Evolutionary conservation across 2,888 invertebrate species (phyloP).

Genomic region (Spilarctia lutea): DNA sequence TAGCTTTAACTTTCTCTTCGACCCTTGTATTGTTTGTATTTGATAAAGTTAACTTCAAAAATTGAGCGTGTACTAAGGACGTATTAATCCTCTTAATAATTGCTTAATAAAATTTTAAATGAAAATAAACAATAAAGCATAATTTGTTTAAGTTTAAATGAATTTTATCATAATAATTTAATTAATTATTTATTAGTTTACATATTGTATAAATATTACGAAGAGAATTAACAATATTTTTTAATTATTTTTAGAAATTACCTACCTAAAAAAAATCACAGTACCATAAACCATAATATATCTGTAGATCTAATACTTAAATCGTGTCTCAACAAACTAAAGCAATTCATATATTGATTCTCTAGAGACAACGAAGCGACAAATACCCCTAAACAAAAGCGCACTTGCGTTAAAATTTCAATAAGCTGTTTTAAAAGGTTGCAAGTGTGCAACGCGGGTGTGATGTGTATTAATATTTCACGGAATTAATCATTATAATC

Average conservation of each 20-base stretch:
- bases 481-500: constrained; percentile 87
- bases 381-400: constrained; percentile 71
- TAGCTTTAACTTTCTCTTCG: neutral
- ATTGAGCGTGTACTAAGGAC: too few relatives aligned
- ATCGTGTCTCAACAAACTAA: neutral
- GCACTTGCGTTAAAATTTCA: constrained; percentile 77
- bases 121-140: neutral
- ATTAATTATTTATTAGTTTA: too few relatives aligned
- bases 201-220: too few relatives aligned
- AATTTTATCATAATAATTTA: neutral
- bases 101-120: too few relatives aligned
- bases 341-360: constrained; percentile 16
- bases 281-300: too few relatives aligned
- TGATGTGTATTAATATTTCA: constrained; percentile 85
- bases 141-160: neutral
- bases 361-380: constrained; percentile 42
- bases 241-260: too few relatives aligned
- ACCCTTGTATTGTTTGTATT: neutral
- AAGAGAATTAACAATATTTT: too few relatives aligned
- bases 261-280: neutral
- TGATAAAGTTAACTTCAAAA: neutral
- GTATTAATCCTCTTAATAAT: neutral
- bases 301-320: neutral
- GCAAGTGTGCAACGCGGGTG: constrained; percentile 82
- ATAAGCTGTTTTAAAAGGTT: constrained; percentile 72